Conservation (phyloP, 35 echinoderm and acorn worm genomes). For the Ptychodera flava region DNA sequence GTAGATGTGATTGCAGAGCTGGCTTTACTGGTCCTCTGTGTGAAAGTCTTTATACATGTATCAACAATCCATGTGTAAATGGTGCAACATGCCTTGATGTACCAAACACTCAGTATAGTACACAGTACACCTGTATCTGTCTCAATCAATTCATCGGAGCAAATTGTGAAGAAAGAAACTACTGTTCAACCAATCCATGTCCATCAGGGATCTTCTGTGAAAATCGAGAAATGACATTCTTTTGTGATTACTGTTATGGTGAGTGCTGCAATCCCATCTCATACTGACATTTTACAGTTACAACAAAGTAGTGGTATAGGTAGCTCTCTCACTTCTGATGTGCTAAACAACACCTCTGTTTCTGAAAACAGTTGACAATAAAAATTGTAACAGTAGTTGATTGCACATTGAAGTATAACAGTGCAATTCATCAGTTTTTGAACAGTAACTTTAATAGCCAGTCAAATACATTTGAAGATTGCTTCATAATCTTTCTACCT, state of each 20-base stretch:
- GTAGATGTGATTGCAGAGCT: constrained; percentile 43
- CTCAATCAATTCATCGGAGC: background rate
- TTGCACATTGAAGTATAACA: too few species aligned
- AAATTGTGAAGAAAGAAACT: constrained; percentile 13
- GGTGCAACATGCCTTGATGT: constrained; percentile 45
- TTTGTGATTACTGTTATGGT: constrained; percentile 76
- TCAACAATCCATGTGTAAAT: constrained; percentile 60
- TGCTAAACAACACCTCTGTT: too few species aligned
- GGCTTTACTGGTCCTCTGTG: constrained; percentile 19
- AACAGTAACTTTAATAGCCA: too few species aligned
- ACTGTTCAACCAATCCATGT: constrained; percentile 52
- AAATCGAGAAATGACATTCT: constrained; percentile 48
- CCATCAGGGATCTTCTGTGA: constrained; percentile 40
- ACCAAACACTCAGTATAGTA: constrained; percentile 7
- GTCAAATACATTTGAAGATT: too few species aligned
- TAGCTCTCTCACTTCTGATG: too few species aligned
- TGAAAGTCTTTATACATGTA: constrained; percentile 16
- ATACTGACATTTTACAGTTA: background rate
- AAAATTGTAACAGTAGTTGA: too few species aligned
- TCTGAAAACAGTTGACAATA: too few species aligned
- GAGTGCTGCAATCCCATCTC: constrained; percentile 15
- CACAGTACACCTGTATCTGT: constrained; percentile 54
- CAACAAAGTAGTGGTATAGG: too few species aligned
- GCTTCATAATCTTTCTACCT: too few species aligned
- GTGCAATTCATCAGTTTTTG: too few species aligned